phyloP scores from a whole-genome alignment of 1,140 invertebrate genomes.

The Drosophila fuyamai region DNA sequence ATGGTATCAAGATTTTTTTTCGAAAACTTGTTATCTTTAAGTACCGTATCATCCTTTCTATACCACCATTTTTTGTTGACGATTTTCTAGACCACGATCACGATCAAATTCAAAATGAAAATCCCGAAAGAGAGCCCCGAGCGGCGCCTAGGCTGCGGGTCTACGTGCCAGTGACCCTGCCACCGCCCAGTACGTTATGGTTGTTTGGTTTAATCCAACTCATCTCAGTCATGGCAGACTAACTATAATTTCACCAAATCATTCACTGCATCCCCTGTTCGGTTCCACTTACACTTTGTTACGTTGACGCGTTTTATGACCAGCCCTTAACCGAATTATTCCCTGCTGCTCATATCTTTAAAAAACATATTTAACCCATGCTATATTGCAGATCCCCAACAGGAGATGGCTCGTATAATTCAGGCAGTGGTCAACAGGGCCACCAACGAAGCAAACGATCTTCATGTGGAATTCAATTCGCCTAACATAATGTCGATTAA shows the following conservation, averaged over 20 bases:
- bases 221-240: slow-evolving; percentile 16
- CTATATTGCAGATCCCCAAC: slow-evolving; percentile 67
- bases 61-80: slow-evolving; percentile 20
- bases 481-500: slow-evolving; percentile 75
- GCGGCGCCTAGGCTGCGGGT: slow-evolving; percentile 60
- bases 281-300: slow-evolving; percentile 8
- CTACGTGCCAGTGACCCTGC: slow-evolving; percentile 65
- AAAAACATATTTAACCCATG: slow-evolving; percentile 1
- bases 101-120: slow-evolving; percentile 26
- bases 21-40: background rate
- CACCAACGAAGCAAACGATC: slow-evolving; percentile 55
- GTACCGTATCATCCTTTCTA: background rate
- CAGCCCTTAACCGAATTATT: slow-evolving; percentile 8
- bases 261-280: slow-evolving; percentile 8
- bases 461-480: slow-evolving; percentile 76
- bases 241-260: slow-evolving; percentile 2
- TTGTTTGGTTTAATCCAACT: slow-evolving; percentile 8
- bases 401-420: slow-evolving; percentile 86
- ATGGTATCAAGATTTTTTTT: no score
- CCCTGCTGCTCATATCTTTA: background rate
- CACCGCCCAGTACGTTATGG: slow-evolving; percentile 65
- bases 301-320: slow-evolving; percentile 6
- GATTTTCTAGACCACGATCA: slow-evolving; percentile 63
- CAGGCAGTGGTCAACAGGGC: slow-evolving; percentile 86
- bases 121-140: slow-evolving; percentile 31